These are phyloP conservation scores for Xerus rutilus DNA, from an alignment of 2,797 vertebrate genomes.

Conservation along the genomic window DNA sequence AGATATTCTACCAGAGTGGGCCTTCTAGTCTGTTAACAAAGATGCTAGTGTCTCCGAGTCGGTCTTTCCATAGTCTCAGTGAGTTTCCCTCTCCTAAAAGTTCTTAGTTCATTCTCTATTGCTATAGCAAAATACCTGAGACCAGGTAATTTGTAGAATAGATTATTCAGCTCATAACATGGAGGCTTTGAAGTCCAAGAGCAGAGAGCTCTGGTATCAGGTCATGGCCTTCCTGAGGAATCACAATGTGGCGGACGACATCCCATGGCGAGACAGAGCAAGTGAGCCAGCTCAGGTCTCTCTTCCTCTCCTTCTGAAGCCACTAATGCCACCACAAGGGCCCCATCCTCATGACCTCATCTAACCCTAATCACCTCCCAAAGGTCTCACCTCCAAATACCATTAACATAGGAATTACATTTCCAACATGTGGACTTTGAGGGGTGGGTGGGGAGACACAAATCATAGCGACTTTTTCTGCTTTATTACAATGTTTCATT, in stretches of 20 bases:
- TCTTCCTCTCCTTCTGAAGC: neutral
- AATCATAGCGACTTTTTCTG: neutral
- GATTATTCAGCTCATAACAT: neutral
- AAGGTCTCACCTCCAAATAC: too few relatives aligned
- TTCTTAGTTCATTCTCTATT: neutral
- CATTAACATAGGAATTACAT: too few relatives aligned
- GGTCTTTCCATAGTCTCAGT: neutral
- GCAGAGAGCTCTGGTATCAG: neutral
- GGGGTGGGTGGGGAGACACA: neutral
- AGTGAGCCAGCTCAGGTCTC: too few relatives aligned
- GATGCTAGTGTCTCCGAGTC: neutral
- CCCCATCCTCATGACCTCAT: neutral
- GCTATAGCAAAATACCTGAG: neutral
- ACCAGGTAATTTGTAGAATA: neutral
- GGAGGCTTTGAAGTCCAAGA: neutral
- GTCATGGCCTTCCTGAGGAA: neutral
- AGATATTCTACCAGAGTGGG: neutral
- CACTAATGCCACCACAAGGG: neutral
- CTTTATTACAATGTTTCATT: neutral
- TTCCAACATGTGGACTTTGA: neutral
- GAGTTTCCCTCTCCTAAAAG: neutral
- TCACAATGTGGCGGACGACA: too few relatives aligned
- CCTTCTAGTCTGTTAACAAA: neutral
- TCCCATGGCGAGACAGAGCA: neutral
- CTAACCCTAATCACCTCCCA: neutral